These are phyloP conservation scores for Aselliscus stoliczkanus DNA, from an alignment of 2,797 vertebrate species.

Conservation along the genomic window DNA sequence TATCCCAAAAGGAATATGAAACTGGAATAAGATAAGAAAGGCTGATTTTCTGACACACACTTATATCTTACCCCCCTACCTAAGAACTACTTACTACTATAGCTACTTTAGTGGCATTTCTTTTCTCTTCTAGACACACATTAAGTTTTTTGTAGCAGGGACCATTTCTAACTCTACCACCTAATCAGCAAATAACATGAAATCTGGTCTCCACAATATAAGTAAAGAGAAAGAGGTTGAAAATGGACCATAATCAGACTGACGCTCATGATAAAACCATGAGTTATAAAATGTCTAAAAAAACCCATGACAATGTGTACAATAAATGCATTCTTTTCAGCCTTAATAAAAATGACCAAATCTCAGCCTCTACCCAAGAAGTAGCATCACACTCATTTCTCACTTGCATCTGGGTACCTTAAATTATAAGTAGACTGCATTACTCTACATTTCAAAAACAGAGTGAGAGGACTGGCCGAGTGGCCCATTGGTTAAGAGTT, in stretches of 20 bases:
- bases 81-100: neutral
- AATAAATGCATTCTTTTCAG: neutral
- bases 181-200: slow-evolving; percentile 11
- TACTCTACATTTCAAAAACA: slow-evolving; percentile 28
- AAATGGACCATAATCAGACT: neutral
- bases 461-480: no score
- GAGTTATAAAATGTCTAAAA: neutral
- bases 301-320: neutral
- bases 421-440: neutral
- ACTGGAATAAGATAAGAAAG: neutral
- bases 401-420: neutral
- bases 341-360: neutral
- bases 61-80: neutral
- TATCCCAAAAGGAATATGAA: neutral
- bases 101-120: neutral
- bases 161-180: slow-evolving; percentile 21
- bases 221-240: neutral
- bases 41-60: neutral
- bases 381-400: neutral
- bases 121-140: neutral
- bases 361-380: slow-evolving; percentile 9
- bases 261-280: neutral
- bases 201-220: neutral
- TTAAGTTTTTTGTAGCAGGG: neutral
- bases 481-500: no score